phyloP scores from a whole-genome alignment of 2,113 vertebrate genomes.

The Leuciscus idus region DNA sequence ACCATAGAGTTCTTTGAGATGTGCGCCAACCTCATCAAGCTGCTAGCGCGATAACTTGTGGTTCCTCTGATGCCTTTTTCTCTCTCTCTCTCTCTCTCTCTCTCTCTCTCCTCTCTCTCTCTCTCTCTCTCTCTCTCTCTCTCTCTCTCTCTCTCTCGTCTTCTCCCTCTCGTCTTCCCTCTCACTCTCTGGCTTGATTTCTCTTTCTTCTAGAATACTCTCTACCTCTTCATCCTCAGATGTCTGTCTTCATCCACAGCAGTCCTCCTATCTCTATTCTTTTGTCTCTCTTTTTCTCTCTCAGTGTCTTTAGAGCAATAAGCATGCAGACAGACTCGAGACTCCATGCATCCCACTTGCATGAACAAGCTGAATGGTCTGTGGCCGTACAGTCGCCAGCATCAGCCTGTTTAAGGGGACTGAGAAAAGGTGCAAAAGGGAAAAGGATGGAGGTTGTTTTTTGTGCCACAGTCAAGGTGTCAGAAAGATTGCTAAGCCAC shows the following conservation, averaged over 20 bases:
- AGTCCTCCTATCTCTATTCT: slow-evolving; percentile 40
- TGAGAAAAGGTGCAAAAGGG: slow-evolving; percentile 42
- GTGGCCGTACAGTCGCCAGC: slow-evolving; percentile 71
- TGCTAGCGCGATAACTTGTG: slow-evolving; percentile 92
- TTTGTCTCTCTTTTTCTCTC: slow-evolving; percentile 65
- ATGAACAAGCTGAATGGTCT: slow-evolving; percentile 80
- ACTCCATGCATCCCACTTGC: slow-evolving; percentile 81
- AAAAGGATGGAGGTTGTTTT: slow-evolving; percentile 53
- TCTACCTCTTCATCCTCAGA: slow-evolving; percentile 28
- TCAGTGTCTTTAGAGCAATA: slow-evolving; percentile 94
- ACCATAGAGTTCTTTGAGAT: slow-evolving; percentile 99
- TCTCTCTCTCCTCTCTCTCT: too few relatives aligned
- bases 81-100: too few relatives aligned
- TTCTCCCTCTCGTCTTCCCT: not conserved
- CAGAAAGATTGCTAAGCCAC: slow-evolving; percentile 67
- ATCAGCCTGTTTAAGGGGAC: slow-evolving; percentile 34
- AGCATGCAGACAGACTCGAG: slow-evolving; percentile 87
- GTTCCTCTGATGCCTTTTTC: slow-evolving; percentile 45
- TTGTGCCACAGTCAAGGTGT: slow-evolving; percentile 52
- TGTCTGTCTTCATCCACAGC: slow-evolving; percentile 39
- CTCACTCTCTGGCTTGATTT: slow-evolving; percentile 17
- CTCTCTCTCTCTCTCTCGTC: not conserved
- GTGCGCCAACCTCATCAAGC: slow-evolving; percentile 99
- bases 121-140: too few relatives aligned
- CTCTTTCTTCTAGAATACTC: slow-evolving; percentile 40